Evolutionary conservation across 2,888 invertebrate species (phyloP), one percentile per base, ranked within the genome.

Genomic region (Ceriagrion tenellum): DNA sequence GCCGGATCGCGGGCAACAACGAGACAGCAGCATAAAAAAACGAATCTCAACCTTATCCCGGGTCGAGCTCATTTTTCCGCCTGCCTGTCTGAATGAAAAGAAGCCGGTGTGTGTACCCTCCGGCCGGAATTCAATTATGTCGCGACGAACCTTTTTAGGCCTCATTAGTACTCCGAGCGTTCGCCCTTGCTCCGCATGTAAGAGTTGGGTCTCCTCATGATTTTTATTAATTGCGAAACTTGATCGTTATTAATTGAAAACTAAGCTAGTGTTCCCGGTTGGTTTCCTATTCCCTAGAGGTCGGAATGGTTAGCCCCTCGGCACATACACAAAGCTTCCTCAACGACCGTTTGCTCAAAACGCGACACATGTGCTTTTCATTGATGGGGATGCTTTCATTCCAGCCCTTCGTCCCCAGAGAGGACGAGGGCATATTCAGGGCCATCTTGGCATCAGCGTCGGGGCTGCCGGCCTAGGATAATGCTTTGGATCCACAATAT

Each of bases 211-310:
- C 30, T 35, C 18, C 81, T 13, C 13, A 1, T 8, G 30, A 35
- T 81, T 81, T 35, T 35, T 35, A 81, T 81, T 81, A 81, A 81
- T 81, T 81, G 81, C 18, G 81, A 35, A 81, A 81, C 81, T 81
- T 81, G 81, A 81, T 81, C 81, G 18, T 81, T 81, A 81, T 81
- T 81, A 81, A 81, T 81, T 81, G 81, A 81, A 35, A 35, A 13
- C 12, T 16, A 3, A 13, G 35, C 35, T n/a, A 23, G 69, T 26
- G n/a, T 69, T 69, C 69, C 26, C 69, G 23, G 23, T 20, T 69
- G 69, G 69, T 1, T n/a, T n/a, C n/a, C n/a, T 0, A 69, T 6
- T 12, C 26, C 26, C 12, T 2, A 26, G 26, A 1, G 47, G n/a
- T 3, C 0, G 12, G n/a, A 26, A 69, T 26, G 2, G 69, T n/a